Percentiles rank a stretch among this genome's conserved stretches.
Evolutionary conservation across 2,888 invertebrate species (phyloP).

Genomic region (Mamestra brassicae): DNA sequence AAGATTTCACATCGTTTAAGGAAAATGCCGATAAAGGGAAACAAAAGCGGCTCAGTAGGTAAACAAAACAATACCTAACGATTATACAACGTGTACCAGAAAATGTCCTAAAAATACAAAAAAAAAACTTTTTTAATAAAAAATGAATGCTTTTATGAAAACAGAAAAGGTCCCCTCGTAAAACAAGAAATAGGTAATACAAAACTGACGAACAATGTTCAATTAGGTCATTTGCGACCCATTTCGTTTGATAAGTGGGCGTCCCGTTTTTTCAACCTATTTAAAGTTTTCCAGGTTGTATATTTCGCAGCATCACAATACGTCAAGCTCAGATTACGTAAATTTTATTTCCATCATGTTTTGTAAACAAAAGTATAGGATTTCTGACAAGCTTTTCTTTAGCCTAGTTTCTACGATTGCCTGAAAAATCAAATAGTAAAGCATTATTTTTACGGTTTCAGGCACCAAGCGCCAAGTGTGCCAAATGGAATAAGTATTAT

Average conservation of each 20-base stretch:
- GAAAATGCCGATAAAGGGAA: conserved; percentile 18
- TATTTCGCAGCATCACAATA: conserved; percentile 33
- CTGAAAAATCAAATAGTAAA: not conserved
- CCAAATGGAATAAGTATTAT: not conserved
- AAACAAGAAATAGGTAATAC: conserved; percentile 56
- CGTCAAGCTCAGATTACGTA: conserved; percentile 45
- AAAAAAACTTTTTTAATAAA: conserved; percentile 67
- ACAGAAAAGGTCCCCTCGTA: conserved; percentile 51
- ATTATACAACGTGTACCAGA: conserved; percentile 38
- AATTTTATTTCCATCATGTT: conserved; percentile 33
- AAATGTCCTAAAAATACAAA: conserved; percentile 56
- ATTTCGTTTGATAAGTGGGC: conserved; percentile 37
- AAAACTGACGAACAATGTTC: conserved; percentile 53
- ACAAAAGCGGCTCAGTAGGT: conserved; percentile 34
- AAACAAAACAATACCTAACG: conserved; percentile 35
- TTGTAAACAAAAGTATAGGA: conserved; percentile 23
- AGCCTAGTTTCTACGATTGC: conserved; percentile 14
- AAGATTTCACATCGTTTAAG: conserved; percentile 12
- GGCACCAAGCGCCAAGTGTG: not conserved
- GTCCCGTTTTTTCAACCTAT: conserved; percentile 32
- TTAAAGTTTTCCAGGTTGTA: conserved; percentile 35
- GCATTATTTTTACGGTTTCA: conserved; percentile 9
- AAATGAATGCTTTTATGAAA: conserved; percentile 54
- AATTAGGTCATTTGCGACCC: conserved; percentile 49
- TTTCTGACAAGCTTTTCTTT: conserved; percentile 29